Evolutionary conservation across 2,797 vertebrate genomes (phyloP).

Genomic region (Alectoris magna): DNA sequence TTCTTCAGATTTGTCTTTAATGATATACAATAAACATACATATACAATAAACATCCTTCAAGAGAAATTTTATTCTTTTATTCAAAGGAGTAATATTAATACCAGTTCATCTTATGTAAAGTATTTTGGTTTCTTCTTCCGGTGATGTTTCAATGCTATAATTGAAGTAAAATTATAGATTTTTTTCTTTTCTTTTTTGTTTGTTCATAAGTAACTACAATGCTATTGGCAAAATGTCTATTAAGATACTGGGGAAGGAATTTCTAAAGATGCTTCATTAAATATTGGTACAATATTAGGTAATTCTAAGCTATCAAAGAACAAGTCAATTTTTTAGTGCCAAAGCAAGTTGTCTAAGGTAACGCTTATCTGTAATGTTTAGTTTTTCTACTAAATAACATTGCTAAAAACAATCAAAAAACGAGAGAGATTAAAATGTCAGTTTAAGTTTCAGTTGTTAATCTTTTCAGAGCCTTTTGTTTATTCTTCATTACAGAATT

Average conservation of each 20-base stretch:
- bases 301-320: not conserved
- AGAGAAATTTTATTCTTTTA: not conserved
- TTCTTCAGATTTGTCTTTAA: not conserved
- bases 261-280: not conserved
- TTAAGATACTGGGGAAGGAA: not conserved
- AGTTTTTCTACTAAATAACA: not conserved
- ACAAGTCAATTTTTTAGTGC: not conserved
- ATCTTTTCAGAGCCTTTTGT: not conserved
- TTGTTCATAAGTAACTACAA: not conserved
- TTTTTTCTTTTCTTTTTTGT: not conserved
- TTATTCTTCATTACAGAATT: not conserved
- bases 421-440: not conserved
- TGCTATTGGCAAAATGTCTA: not conserved
- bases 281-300: not conserved
- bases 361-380: not conserved
- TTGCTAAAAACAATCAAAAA: not conserved
- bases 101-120: not conserved
- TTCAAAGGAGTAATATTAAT: not conserved
- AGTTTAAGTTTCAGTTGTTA: not conserved
- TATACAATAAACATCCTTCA: not conserved
- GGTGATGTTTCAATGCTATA: not conserved
- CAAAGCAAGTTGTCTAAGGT: not conserved
- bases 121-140: not conserved
- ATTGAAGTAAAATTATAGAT: not conserved
- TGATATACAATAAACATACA: not conserved